Percentiles rank a stretch among this genome's conserved stretches.
These are phyloP conservation scores for Labroides dimidiatus DNA, from an alignment of 2,797 vertebrate genomes.

Conservation along the genomic window DNA sequence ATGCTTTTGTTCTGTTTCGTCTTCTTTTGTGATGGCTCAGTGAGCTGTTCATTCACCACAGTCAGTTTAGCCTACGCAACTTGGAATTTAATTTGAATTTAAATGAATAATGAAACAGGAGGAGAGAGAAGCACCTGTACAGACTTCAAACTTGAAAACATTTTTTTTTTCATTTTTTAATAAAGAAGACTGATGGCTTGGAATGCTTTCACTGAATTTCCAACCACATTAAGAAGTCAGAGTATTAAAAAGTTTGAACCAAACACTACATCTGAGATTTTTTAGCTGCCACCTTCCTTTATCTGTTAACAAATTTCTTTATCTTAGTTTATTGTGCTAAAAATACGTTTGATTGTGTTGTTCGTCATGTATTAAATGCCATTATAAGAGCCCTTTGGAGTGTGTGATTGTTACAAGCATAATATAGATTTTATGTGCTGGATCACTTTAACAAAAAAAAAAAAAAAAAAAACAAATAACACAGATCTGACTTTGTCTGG, in stretches of 20 bases:
- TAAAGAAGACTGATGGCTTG: background rate
- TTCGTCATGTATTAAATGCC: too few species aligned
- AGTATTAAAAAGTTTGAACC: background rate
- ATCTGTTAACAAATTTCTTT: too few species aligned
- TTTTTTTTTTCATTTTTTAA: background rate
- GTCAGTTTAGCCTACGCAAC: slow-evolving; percentile 6
- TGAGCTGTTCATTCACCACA: slow-evolving; percentile 37
- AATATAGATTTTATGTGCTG: too few species aligned
- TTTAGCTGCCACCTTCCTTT: background rate
- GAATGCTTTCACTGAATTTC: background rate
- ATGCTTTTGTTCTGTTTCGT: slow-evolving; percentile 26
- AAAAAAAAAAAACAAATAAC: too few species aligned
- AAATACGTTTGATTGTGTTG: too few species aligned
- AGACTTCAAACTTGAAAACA: slow-evolving; percentile 5
- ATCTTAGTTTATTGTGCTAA: too few species aligned
- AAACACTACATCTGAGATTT: background rate
- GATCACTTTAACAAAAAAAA: too few species aligned
- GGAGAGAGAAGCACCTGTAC: background rate
- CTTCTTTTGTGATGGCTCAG: slow-evolving; percentile 24
- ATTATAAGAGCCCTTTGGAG: too few species aligned
- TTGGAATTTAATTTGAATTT: slow-evolving; percentile 30
- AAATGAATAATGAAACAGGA: slow-evolving; percentile 35
- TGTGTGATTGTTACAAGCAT: too few species aligned
- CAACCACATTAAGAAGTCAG: background rate
- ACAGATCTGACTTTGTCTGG: too few species aligned